Evolutionary conservation across 1,140 invertebrate genomes (phyloP).

Genomic region (Drosophila arawakana): DNA sequence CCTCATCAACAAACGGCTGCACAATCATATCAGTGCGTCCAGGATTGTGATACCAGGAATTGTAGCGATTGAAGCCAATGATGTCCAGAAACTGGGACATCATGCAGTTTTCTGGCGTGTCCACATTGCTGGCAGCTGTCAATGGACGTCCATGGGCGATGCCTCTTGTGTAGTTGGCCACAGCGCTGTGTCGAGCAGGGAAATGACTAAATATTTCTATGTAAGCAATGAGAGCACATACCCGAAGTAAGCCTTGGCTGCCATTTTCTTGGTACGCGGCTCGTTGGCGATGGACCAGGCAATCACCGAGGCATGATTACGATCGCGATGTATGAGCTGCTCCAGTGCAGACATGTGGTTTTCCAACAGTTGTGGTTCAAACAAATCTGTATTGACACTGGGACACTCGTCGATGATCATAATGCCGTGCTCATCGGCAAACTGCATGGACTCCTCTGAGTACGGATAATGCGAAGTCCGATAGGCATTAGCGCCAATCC

Average conservation of each 20-base stretch:
- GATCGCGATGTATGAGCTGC: slow-evolving; percentile 95
- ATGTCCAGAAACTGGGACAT: slow-evolving; percentile 90
- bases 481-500: slow-evolving; percentile 97
- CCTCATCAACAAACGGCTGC: slow-evolving; percentile 89
- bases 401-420: slow-evolving; percentile 99
- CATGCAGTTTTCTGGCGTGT: slow-evolving; percentile 49
- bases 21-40: slow-evolving; percentile 92
- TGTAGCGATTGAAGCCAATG: slow-evolving; percentile 98
- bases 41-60: slow-evolving; percentile 95
- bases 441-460: slow-evolving; percentile 98
- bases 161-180: slow-evolving; percentile 85
- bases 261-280: slow-evolving; percentile 88
- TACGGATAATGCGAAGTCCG: slow-evolving; percentile 99
- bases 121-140: slow-evolving; percentile 86
- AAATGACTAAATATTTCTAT: not conserved
- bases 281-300: slow-evolving; percentile 99
- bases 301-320: slow-evolving; percentile 96
- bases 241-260: slow-evolving; percentile 93
- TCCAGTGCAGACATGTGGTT: slow-evolving; percentile 94
- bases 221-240: slow-evolving; percentile 85
- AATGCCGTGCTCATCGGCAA: slow-evolving; percentile 96
- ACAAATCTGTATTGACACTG: slow-evolving; percentile 92
- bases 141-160: slow-evolving; percentile 87
- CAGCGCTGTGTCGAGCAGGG: slow-evolving; percentile 33
- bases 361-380: slow-evolving; percentile 86